These are phyloP conservation scores for Solenopsis fugax DNA, from an alignment of 1,140 invertebrate genomes.

Conservation along the genomic window DNA sequence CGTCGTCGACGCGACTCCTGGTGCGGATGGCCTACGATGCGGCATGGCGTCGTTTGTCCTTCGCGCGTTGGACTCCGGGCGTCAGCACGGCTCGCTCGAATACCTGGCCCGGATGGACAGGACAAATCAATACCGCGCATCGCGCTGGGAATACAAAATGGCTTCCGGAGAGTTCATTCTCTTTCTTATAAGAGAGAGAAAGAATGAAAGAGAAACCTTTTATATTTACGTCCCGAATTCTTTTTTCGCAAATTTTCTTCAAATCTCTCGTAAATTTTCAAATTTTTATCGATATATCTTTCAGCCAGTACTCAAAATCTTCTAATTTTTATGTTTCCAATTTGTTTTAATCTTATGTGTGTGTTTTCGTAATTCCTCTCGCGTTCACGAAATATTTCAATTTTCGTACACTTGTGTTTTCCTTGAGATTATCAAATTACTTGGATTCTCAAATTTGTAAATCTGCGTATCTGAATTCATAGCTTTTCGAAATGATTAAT, in stretches of 20 bases:
- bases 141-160: constrained; percentile 86
- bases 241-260: background rate
- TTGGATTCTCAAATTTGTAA: background rate
- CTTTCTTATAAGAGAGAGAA: constrained; percentile 6
- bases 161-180: constrained; percentile 79
- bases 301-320: background rate
- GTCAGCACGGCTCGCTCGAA: constrained; percentile 70
- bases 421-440: background rate
- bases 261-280: background rate
- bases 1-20: constrained; percentile 49
- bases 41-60: constrained; percentile 12
- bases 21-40: constrained; percentile 12
- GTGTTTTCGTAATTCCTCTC: background rate
- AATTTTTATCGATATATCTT: background rate
- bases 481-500: background rate
- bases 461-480: background rate
- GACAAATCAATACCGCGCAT: constrained; percentile 86
- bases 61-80: constrained; percentile 48
- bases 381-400: background rate
- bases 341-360: background rate
- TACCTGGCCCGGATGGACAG: constrained; percentile 79
- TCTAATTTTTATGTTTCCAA: background rate
- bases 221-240: background rate
- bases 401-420: background rate
- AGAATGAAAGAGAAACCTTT: background rate